Percentiles rank a stretch among this genome's conserved stretches.
Conservation (phyloP, 1,140 invertebrate species). For the Meteorus sp. region DNA sequence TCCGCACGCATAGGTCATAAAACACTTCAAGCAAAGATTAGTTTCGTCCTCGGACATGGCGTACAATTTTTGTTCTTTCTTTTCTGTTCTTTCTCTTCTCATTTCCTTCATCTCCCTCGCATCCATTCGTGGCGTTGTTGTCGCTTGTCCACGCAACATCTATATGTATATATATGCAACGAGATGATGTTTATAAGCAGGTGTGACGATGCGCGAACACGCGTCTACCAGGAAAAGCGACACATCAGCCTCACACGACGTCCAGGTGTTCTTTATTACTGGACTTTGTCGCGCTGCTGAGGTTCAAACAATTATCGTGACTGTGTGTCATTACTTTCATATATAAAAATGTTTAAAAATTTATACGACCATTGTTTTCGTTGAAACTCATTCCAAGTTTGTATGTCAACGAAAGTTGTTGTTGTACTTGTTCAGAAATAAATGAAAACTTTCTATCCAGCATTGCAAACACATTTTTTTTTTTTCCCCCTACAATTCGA, state of each 20-base stretch:
- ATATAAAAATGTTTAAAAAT: too few relatives aligned
- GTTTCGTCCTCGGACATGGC: neutral
- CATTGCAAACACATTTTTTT: too few relatives aligned
- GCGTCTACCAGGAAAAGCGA: conserved; percentile 53
- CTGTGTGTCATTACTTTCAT: too few relatives aligned
- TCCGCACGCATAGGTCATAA: conserved; percentile 2
- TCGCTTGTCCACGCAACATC: conserved; percentile 25
- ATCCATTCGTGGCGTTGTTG: neutral
- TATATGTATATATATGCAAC: conserved; percentile 22
- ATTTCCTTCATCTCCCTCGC: neutral
- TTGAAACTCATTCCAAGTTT: too few relatives aligned
- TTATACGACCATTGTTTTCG: neutral
- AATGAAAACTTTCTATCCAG: too few relatives aligned
- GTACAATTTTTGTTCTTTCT: neutral
- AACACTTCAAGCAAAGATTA: neutral
- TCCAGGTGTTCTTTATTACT: conserved; percentile 13
- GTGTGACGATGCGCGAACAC: conserved; percentile 59
- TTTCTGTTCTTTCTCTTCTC: neutral
- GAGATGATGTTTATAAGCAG: conserved; percentile 43
- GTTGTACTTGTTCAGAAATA: too few relatives aligned
- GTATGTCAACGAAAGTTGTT: too few relatives aligned
- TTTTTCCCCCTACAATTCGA: too few relatives aligned
- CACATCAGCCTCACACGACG: conserved; percentile 31
- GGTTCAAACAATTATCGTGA: neutral
- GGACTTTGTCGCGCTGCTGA: neutral